Conservation (phyloP, 2,113 vertebrate species). For the Vimba vimba region DNA sequence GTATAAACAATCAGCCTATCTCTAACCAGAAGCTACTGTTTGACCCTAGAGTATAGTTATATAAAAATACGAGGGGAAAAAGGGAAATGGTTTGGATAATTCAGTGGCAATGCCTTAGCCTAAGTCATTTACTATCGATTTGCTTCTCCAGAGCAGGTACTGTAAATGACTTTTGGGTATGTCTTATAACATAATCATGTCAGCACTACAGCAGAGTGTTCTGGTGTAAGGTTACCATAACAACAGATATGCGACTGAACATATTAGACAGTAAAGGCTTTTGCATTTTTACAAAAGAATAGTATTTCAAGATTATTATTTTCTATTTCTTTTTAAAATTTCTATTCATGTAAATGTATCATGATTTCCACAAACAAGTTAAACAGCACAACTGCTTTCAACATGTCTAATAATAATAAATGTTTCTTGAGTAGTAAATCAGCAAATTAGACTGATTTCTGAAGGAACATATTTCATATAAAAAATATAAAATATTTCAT, state of each 20-base stretch:
- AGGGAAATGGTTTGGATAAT: slow-evolving; percentile 11
- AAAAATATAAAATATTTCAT: not conserved
- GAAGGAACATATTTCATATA: not conserved
- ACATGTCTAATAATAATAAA: not conserved
- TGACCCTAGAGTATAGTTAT: not conserved
- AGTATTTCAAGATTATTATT: not conserved
- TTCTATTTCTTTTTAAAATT: not conserved
- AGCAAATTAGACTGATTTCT: not conserved
- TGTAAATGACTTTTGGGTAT: slow-evolving; percentile 15
- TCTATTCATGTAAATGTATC: not conserved
- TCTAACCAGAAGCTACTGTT: not conserved
- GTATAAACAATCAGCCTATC: not conserved
- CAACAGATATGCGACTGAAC: not conserved
- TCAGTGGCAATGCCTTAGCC: slow-evolving; percentile 19
- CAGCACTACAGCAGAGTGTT: slow-evolving; percentile 27
- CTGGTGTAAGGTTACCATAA: slow-evolving; percentile 33
- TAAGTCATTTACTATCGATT: not conserved
- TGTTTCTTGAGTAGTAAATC: not conserved
- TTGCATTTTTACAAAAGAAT: not conserved
- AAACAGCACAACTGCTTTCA: not conserved
- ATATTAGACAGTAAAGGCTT: not conserved
- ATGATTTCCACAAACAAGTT: not conserved
- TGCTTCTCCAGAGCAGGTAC: slow-evolving; percentile 17
- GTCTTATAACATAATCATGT: slow-evolving; percentile 30
- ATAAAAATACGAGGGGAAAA: not conserved